Evolutionary conservation across 2,113 vertebrate genomes (phyloP).

Genomic region (Urocolius indicus): DNA sequence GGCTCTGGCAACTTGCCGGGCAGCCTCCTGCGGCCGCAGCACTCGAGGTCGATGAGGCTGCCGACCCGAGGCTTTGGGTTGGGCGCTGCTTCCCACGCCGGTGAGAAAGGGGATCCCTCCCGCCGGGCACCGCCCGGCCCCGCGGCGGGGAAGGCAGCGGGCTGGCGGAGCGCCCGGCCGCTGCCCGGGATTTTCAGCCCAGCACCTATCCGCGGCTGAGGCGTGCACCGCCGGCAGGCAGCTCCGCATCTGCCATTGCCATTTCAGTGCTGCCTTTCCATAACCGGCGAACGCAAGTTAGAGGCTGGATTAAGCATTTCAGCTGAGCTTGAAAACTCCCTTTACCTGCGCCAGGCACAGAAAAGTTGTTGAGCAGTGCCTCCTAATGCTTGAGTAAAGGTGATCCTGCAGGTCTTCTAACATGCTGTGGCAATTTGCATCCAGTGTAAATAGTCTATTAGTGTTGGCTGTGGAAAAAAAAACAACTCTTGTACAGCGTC

Average conservation of each 20-base stretch:
- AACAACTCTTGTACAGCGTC: not conserved
- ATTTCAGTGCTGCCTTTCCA: not conserved
- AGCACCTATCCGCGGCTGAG: not conserved
- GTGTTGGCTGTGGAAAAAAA: not conserved
- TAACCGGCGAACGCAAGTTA: not conserved
- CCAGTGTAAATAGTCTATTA: not conserved
- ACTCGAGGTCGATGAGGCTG: not conserved
- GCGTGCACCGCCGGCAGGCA: not conserved
- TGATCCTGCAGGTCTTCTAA: not conserved
- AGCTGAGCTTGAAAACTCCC: not conserved
- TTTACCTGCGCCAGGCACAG: not conserved
- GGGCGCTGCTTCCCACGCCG: not conserved
- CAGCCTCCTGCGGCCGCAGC: not conserved
- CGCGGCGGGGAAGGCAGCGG: not conserved
- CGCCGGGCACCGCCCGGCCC: not conserved
- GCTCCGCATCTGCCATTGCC: not conserved
- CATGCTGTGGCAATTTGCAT: not conserved
- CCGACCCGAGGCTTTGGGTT: not conserved
- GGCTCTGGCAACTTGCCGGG: not conserved
- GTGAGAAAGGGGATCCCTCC: not conserved
- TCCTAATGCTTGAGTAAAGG: constrained; percentile 49
- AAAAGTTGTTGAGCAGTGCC: constrained; percentile 56
- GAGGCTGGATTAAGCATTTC: not conserved
- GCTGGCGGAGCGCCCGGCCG: not conserved
- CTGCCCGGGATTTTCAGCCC: not conserved